A percentile compares a stretch with the other conserved stretches of the same genome.
These are phyloP conservation scores for Aldabrachelys gigantea DNA, from an alignment of 2,113 vertebrate genomes.

Conservation along the genomic window DNA sequence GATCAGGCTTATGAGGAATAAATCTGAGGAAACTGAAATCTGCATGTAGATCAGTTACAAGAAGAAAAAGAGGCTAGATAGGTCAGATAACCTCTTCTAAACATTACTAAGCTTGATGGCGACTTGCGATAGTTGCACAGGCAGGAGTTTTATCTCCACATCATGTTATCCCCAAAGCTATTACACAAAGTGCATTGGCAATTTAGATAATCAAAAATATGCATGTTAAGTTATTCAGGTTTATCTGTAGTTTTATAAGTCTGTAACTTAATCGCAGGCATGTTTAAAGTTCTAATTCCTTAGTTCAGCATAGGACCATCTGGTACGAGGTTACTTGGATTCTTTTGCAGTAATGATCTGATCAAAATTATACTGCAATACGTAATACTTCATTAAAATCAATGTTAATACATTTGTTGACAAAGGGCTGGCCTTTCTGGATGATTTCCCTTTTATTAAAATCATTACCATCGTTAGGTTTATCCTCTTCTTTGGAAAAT, in stretches of 20 bases:
- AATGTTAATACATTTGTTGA: not conserved
- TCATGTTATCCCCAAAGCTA: not conserved
- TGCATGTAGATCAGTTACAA: not conserved
- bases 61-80: not conserved
- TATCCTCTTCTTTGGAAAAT: not conserved
- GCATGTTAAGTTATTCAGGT: not conserved
- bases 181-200: not conserved
- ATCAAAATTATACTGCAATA: not conserved
- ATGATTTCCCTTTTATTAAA: not conserved
- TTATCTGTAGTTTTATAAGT: not conserved
- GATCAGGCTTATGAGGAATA: not conserved
- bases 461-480: not conserved
- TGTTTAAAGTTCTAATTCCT: not conserved
- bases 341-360: not conserved
- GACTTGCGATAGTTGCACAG: not conserved
- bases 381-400: not conserved
- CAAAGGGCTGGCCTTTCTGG: not conserved
- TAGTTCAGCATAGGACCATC: rapidly evolving
- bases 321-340: rapidly evolving
- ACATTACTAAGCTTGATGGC: not conserved
- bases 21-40: rapidly evolving
- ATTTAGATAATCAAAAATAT: not conserved
- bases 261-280: rapidly evolving
- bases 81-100: not conserved
- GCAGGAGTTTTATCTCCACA: not conserved